Evolutionary conservation across 2,797 vertebrate genomes (phyloP).

Genomic region (Threskiornis aethiopicus): DNA sequence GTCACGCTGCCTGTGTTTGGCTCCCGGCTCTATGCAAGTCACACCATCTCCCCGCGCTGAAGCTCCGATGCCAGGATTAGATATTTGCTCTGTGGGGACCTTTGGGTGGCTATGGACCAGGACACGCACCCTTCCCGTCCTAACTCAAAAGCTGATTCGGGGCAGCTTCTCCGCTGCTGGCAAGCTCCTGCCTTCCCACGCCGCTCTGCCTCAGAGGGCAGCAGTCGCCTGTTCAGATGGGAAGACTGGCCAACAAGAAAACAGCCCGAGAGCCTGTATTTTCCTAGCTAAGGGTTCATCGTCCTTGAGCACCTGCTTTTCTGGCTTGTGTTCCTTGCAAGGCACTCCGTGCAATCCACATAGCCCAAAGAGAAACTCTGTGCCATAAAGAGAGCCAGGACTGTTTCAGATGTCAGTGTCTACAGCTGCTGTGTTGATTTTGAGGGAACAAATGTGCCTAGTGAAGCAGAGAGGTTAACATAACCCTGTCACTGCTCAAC

Average conservation of each 20-base stretch:
- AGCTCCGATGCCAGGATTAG: neutral
- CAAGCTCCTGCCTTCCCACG: neutral
- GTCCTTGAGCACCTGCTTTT: neutral
- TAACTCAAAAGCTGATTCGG: neutral
- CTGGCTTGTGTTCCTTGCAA: neutral
- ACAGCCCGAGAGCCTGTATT: fast-evolving
- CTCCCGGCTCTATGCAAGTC: neutral
- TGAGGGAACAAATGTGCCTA: neutral
- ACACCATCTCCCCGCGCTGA: fast-evolving
- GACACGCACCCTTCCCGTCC: fast-evolving
- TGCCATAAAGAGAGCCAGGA: neutral
- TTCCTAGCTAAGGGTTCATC: neutral
- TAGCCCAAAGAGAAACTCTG: neutral
- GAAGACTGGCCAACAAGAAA: neutral
- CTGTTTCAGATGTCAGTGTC: neutral
- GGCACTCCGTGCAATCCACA: neutral
- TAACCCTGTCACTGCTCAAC: neutral
- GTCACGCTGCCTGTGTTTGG: fast-evolving
- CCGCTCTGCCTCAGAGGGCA: neutral
- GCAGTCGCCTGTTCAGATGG: neutral
- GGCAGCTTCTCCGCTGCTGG: neutral
- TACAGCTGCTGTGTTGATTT: slow-evolving; percentile 8
- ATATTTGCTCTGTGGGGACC: neutral
- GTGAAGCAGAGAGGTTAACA: slow-evolving; percentile 12
- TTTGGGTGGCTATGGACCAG: neutral